phyloP scores from a whole-genome alignment of 2,113 vertebrate genomes.

The Pedionomus torquatus region DNA sequence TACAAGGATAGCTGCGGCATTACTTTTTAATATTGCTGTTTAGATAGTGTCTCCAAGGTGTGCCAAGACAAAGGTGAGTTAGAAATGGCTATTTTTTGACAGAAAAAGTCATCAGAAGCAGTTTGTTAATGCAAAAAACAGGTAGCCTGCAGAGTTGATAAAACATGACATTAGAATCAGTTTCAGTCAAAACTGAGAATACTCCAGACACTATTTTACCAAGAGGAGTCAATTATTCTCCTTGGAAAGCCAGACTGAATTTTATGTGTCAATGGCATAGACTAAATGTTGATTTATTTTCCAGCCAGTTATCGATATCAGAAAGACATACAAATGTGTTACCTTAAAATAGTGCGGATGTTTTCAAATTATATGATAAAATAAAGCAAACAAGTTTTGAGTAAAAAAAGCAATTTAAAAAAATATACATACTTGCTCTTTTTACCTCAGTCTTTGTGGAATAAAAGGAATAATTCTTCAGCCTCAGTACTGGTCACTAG shows the following conservation, averaged over 20 bases:
- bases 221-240: background rate
- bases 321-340: background rate
- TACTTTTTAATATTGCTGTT: background rate
- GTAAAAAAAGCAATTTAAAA: background rate
- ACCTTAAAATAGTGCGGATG: background rate
- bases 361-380: background rate
- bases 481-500: rapidly evolving
- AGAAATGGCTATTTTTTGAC: background rate
- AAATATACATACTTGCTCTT: background rate
- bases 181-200: background rate
- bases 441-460: background rate
- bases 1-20: background rate
- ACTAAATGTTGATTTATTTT: background rate
- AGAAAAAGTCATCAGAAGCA: background rate
- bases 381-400: background rate
- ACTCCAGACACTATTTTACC: background rate
- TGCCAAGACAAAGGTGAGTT: background rate
- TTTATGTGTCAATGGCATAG: background rate
- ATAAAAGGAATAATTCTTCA: background rate
- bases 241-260: background rate
- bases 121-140: background rate
- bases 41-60: background rate
- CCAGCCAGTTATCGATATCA: background rate
- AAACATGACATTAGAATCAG: background rate
- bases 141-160: background rate